Base-by-base conservation (phyloP, 2,888 invertebrate genomes). In the Molorchus minor region DNA sequence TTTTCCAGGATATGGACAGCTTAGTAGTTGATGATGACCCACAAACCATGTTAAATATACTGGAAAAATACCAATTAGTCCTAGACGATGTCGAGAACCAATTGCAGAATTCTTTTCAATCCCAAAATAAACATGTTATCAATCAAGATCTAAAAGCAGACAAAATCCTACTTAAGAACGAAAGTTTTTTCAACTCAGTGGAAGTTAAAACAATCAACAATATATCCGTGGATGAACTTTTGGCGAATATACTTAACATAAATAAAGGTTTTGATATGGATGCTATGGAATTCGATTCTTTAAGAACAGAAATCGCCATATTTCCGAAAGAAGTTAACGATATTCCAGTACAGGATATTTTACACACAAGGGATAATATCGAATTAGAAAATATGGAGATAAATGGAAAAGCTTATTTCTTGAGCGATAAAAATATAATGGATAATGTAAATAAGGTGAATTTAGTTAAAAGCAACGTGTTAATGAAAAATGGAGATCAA, bases 401-500 rank as follows among this genome's bases (percentile, higher is more conserved):
- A 1, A 62, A 72, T 20, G 80, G 80, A 25, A 69, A 70, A 54
- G 69, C 76, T 5, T 69, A 64, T 55, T 70, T 78, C 25, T 59
- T 75, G 19, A 62, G 73, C 7, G 70, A 68, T 4, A 12, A 79
- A 3, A 61, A 65, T 29, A 58, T 79, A 10, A 47, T 64, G 17
- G 75, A 76, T 35, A 62, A 49, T 20, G 33, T 81, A 2, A 79
- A 81, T 58, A 70, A 71, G 12, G 62, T 79, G 5, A 66, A 62
- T 29, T 69, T 80, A 40, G 66, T 70, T 30, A 51, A 70, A 20
- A 65, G 73, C 5, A 73, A 69, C 44, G 44, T 81, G 25, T 55
- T 82, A 3, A 58, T 81, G 21, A 75, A 68, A 16, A 63, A 67
- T 12, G 62, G 75, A 65, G 56, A 78, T 57, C 80, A 82, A 66